A percentile compares a stretch with the other conserved stretches of the same genome.
Evolutionary conservation across 2,888 invertebrate genomes (phyloP).

Genomic region (Busseola fusca): DNA sequence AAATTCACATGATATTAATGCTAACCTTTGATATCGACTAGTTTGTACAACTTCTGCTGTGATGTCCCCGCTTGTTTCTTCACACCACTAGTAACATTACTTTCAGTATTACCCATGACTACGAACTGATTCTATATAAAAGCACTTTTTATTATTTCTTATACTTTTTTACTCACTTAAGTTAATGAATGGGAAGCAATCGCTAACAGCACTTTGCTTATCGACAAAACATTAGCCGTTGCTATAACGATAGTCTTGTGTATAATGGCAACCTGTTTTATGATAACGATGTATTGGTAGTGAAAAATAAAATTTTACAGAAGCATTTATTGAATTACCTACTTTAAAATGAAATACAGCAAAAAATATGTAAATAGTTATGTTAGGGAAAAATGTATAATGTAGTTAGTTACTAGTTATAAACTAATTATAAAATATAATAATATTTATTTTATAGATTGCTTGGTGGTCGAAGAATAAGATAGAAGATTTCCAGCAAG

Average conservation of each 20-base stretch:
- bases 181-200: not conserved
- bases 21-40: slow-evolving; percentile 96
- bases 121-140: not conserved
- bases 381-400: not conserved
- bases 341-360: not conserved
- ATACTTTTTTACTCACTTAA: not conserved
- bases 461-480: slow-evolving; percentile 63
- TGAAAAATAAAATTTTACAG: not conserved
- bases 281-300: not conserved
- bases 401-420: not conserved
- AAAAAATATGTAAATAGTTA: not conserved
- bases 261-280: slow-evolving; percentile 5
- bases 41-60: slow-evolving; percentile 94
- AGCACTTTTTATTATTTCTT: not conserved
- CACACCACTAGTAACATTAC: slow-evolving; percentile 97
- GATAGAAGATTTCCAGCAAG: slow-evolving; percentile 89
- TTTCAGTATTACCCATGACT: slow-evolving; percentile 94
- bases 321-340: not conserved
- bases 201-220: slow-evolving; percentile 10
- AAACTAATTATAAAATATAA: not conserved
- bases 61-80: slow-evolving; percentile 98
- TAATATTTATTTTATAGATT: slow-evolving; percentile 16
- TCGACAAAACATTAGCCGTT: slow-evolving; percentile 50
- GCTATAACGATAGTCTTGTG: slow-evolving; percentile 33
- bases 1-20: not conserved